Percentiles rank a stretch among this genome's conserved stretches.
Conservation (phyloP, 2,888 invertebrate genomes). For the Nemotelus nigrinus region DNA sequence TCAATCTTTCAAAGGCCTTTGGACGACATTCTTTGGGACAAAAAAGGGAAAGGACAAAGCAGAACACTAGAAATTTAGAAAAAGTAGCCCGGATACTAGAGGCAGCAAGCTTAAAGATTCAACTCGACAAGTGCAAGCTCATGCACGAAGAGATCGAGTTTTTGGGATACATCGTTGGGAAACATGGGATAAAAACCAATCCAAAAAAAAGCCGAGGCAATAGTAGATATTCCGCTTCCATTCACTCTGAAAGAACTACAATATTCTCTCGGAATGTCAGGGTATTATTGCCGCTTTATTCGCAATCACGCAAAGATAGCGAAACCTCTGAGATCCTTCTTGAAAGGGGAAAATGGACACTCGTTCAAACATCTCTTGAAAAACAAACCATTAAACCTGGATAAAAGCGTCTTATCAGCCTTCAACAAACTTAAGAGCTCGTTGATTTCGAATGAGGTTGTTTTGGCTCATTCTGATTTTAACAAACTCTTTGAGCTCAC, state of each 20-base stretch:
- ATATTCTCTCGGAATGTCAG: constrained; percentile 46
- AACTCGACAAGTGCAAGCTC: constrained; percentile 39
- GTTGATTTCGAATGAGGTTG: background rate
- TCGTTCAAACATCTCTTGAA: constrained; percentile 21
- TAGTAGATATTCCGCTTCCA: constrained; percentile 41
- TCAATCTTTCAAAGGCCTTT: constrained; percentile 36
- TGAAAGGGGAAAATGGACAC: constrained; percentile 50
- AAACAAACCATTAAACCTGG: background rate
- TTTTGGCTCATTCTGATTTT: no score
- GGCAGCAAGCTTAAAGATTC: constrained; percentile 31
- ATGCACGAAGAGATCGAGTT: constrained; percentile 40
- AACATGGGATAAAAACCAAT: constrained; percentile 18
- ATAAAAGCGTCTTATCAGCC: background rate
- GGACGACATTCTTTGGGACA: constrained; percentile 8
- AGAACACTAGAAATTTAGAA: constrained; percentile 10
- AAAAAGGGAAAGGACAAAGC: background rate
- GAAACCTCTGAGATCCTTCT: constrained; percentile 44
- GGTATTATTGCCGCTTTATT: constrained; percentile 48
- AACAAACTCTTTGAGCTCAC: background rate
- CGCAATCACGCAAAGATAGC: constrained; percentile 42
- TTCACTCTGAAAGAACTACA: constrained; percentile 28
- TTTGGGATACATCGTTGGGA: constrained; percentile 30
- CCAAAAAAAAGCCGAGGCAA: constrained; percentile 46
- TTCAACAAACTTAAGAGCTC: constrained; percentile 25
- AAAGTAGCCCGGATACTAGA: constrained; percentile 47